Base-by-base conservation (phyloP, 2,797 vertebrate genomes). In the Xiphorhynchus erythropygius region DNA sequence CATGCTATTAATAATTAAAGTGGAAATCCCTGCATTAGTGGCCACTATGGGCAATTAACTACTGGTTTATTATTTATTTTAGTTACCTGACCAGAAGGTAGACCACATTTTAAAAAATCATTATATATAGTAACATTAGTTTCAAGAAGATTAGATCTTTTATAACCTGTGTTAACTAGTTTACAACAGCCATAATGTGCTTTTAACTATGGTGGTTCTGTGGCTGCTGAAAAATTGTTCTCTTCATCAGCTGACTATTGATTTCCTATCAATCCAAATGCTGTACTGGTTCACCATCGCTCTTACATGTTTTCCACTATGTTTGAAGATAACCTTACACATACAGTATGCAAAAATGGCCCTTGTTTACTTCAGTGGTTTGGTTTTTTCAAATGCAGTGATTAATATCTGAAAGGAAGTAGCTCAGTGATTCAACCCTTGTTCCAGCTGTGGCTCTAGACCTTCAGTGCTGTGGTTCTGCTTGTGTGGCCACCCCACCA, bases 41-140 rank as follows among this genome's bases (percentile, higher is more conserved):
- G 47, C 13, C 64, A n/a, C 41, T 42, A n/a, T 17, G 14, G 47
- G 56, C 33, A 92, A 93, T 88, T 92, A 91, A 84, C 27, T 70
- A 37, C 39, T 55, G 10, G 49, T 50, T 91, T 84, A 74, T 82
- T 94, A 84, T 81, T 91, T 91, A 90, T 64, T 91, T 93, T 87
- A 90, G 90, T 93, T 95, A 95, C 30, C 22, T 69, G 56, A 73
- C 50, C 50, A 79, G 42, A 89, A 89, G 37, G 46, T 52, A 93
- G 52, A 57, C 27, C n/a, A 35, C 63, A 89, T 63, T 69, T 39
- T 24, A 68, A 74, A 84, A 63, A 37, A 18, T 5, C 35, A 56
- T 59, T 76, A 56, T 16, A 28, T 41, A 15, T 18, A 59, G 35
- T 44, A 84, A 53, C 62, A 64, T 49, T 23, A 57, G 37, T 62